phyloP scores from a whole-genome alignment of 2,113 vertebrate genomes.

The Miniopterus natalensis region DNA sequence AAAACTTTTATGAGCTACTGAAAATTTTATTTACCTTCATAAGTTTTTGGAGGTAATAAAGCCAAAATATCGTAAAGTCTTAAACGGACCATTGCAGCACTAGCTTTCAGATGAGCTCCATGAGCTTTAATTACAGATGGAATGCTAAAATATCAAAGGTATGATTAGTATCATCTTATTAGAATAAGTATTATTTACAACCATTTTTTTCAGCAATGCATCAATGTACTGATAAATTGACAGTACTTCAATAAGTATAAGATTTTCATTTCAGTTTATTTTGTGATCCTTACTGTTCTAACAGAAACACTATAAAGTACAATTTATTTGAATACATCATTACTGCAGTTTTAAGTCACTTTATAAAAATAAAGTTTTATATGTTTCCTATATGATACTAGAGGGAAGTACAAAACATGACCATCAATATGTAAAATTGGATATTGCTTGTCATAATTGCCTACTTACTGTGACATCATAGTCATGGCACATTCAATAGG shows the following conservation, averaged over 20 bases:
- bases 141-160: conserved; percentile 88
- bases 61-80: conserved; percentile 98
- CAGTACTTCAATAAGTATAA: neutral
- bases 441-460: neutral
- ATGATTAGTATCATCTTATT: neutral
- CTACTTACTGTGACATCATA: conserved; percentile 99
- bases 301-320: neutral
- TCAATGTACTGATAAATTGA: neutral
- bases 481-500: conserved; percentile 99
- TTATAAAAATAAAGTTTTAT: conserved; percentile 58
- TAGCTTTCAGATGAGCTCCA: conserved; percentile 98
- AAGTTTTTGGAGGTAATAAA: conserved; percentile 98
- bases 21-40: conserved; percentile 92
- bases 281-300: conserved; percentile 27
- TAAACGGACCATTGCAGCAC: conserved; percentile 98
- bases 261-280: conserved; percentile 43
- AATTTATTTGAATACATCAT: neutral
- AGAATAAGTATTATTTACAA: conserved; percentile 21
- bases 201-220: neutral
- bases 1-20: conserved; percentile 31
- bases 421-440: conserved; percentile 31
- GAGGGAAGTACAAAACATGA: conserved; percentile 36
- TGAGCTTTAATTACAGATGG: conserved; percentile 98
- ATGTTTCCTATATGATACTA: conserved; percentile 1
- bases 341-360: neutral